Base-by-base conservation (phyloP, 2,888 invertebrate species). In the Habroteleia sp. region DNA sequence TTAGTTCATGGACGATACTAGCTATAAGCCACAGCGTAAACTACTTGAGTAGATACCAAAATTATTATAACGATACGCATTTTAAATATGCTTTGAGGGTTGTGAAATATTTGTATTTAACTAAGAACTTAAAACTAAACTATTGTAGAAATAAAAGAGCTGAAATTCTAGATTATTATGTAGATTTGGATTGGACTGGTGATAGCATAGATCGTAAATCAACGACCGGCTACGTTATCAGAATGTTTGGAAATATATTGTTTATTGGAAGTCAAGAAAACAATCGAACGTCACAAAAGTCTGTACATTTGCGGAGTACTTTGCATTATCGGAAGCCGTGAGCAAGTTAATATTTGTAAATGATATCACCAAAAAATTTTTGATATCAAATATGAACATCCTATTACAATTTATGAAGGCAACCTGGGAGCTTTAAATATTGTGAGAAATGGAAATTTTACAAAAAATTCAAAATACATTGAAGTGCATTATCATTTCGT, bases 101-200 rank as follows among this genome's bases (percentile, higher is more conserved):
- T 2, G 2, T 20, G 20, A 20, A 20, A 20, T 20, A 20, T 20
- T 20, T 20, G 20, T 20, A 20, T 4, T 20, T 4, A 20, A 20
- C 20, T 20, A 20, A 20, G 20, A 20, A 20, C 20, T 29, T 2
- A 29, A 29, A 29, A 29, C 8, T 29, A 29, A 29, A 29, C 7
- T 29, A 29, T n/a, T 29, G 2, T 29, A 29, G n/a, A 29, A 6
- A 29, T 3, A n/a, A 29, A 3, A 29, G n/a, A 0, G n/a, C 29
- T n/a, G 29, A 29, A n/a, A 29, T n/a, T n/a, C 29, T 29, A 29
- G 29, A 29, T n/a, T 29, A 8, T 29, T 29, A 29, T 29, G 29
- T 29, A 29, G n/a, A n/a, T n/a, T 6, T n/a, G n/a, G 29, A 29
- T n/a, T 29, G 29, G 29, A n/a, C 29, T 3, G 29, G 29, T 3